Percentiles rank a stretch among this genome's conserved stretches.
These are phyloP conservation scores for Tapirus indicus DNA, from an alignment of 2,797 vertebrate species.

Conservation along the genomic window DNA sequence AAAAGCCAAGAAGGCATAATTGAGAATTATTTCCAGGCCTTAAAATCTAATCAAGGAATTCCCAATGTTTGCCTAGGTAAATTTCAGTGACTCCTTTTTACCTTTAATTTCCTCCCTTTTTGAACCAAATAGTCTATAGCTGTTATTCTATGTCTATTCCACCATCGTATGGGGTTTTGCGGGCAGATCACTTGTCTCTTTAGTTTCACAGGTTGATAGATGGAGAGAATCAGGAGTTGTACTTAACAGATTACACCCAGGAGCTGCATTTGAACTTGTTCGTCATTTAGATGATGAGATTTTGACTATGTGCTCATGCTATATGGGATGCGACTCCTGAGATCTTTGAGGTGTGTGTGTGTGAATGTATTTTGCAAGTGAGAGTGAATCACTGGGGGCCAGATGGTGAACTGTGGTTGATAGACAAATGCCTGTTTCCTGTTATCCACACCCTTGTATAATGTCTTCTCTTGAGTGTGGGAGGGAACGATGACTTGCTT, in stretches of 20 bases:
- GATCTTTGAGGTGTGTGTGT: not conserved
- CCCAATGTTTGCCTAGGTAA: not conserved
- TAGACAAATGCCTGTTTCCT: not conserved
- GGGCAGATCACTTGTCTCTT: not conserved
- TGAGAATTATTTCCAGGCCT: not conserved
- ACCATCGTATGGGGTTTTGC: not conserved
- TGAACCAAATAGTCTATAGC: not conserved
- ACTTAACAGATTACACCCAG: not conserved
- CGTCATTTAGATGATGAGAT: not conserved
- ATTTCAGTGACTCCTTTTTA: not conserved
- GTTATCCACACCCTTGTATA: not conserved
- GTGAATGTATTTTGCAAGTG: not conserved
- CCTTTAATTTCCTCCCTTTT: not conserved
- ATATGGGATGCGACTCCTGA: not conserved
- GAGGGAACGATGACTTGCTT: not conserved
- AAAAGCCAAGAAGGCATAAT: not conserved
- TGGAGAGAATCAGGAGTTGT: not conserved
- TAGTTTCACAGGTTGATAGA: not conserved
- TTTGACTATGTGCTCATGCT: not conserved
- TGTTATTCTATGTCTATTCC: not conserved
- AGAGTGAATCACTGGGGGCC: not conserved
- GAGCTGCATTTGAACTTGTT: not conserved
- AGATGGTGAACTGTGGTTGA: not conserved
- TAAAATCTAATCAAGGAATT: not conserved
- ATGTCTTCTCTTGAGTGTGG: not conserved